Evolutionary conservation across 2,113 vertebrate species (phyloP), one percentile per base, ranked within the genome.

Genomic region (Phalacrocorax aristotelis): DNA sequence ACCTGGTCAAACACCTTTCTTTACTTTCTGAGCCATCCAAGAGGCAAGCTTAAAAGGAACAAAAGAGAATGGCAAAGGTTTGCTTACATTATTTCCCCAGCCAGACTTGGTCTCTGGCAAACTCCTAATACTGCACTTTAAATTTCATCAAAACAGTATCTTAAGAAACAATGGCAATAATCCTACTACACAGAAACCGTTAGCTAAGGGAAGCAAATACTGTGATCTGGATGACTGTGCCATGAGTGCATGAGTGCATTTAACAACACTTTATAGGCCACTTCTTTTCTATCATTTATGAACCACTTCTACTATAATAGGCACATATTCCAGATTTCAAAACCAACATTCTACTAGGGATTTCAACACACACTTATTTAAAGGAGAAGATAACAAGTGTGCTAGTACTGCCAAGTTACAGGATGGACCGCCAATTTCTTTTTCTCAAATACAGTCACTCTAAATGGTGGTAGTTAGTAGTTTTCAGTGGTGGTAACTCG

Each of bases 361-460:
- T 32, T 72, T 89, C 54, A 72, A 21, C 11, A 16, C 25, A 8
- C 13, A 60, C 40, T 15, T 38, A 62, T 9, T 71, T 62, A 82
- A 61, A 74, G 66, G 14, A 58, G 26, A 52, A 30, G 15, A 20
- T 17, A 52, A 44, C 20, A 26, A 21, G 15, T 46, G 26, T 61
- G 21, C 20, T 42, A 40, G 18, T 11, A 44, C 4, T 58, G 38
- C 19, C 32, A 86, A 6, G 3, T 19, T 2, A n/a, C 42, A 51
- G 42, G 9, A 49, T 0, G 3, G 42, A n/a, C 1, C 29, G 4
- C 7, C 27, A 4, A 3, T 3, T 29, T 25, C 32, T 19, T 36
- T 65, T 66, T 70, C 7, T 32, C 60, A 87, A 69, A 65, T 5
- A 66, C 2, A 32, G 9, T 23, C n/a, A 65, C 20, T 46, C 5